Evolutionary conservation across 53 echinoderm and acorn worm species (phyloP), one percentile per base, ranked within the genome.

Genomic region (Paelopatides confundens): DNA sequence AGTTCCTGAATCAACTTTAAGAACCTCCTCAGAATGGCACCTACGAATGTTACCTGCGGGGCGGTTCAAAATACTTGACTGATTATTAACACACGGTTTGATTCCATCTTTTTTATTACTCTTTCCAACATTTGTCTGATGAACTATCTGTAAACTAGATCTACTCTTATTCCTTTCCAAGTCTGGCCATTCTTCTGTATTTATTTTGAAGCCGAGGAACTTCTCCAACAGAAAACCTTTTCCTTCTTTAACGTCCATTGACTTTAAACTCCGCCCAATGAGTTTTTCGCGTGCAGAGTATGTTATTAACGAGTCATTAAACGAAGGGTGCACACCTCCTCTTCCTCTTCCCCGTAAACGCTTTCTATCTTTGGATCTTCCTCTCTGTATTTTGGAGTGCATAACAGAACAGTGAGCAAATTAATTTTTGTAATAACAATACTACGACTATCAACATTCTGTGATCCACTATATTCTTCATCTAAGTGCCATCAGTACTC

Each of bases 191-290:
- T 88, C 77, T 27, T 88, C 87, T 28, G 81, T 71, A 36, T 91
- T 86, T 17, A 74, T 34, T 15, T 64, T 58, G 36, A 68, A 53
- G 23, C 93, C 91, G 4, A 95, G 85, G 62, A 95, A 95, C 82
- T 77, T 95, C 65, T 91, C 74, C 95, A 95, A 93, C 31, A 95
- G 66, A 33, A 86, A 90, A 15, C 93, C 95, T 69, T 95, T 95
- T 3, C 95, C 95, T 78, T 89, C 91, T 43, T 85, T 35, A 31
- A 88, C 66, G 38, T 91, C 94, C 79, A 79, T 79, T 33, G 13
- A 29, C 54, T 79, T 48, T 67, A 79, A 21, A 81, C 46, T 79
- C 13, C 34, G 52, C 0, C 50, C 53, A 29, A 79, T 79, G 24
- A 50, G 79, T 48, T 31, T 79, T 32, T 79, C 79, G 18, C 79